Evolutionary conservation across 2,888 invertebrate genomes (phyloP), one percentile per base, ranked within the genome.

Genomic region (Spodoptera littoralis): DNA sequence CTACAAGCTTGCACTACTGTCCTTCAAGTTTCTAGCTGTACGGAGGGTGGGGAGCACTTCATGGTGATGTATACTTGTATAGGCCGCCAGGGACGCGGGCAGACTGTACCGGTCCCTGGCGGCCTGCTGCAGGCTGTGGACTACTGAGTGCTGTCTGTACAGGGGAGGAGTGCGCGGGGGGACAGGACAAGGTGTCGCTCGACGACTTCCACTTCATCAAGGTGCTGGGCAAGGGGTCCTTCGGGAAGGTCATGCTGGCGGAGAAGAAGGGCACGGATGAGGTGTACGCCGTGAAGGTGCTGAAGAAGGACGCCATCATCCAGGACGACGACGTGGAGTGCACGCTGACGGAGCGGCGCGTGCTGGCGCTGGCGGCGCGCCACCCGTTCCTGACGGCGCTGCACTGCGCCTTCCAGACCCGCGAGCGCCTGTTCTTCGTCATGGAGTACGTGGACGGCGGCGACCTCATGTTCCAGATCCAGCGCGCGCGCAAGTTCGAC

Each of bases 371-470:
- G 86, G 98, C 99, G n/a, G 99, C 99, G 70, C 97, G 97, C 75
- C 99, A 99, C 95, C 99, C 99, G 61, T 99, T 99, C 95, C 96
- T 99, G 73, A 99, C 99, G 73, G 99, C 99, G 83, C 96, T 99
- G 84, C 98, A 98, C 95, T 98, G 97, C 87, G 99, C 98, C 95
- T 99, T 99, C 96, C 99, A 99, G 95, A 99, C 99, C 61, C 96
- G 97, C 93, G 99, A 99, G 90, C 97, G 98, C 11, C 95, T 99
- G 77, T 99, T 99, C 96, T 99, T 99, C 95, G 99, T 99, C 76
- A 99, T 99, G 99, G 99, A 99, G 95, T 99, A 99, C 93, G 99
- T 99, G 58, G 89, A 99, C 93, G 99, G 99, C 79, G 99, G 99
- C 81, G 99, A 98, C 95, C 96, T 99, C 83, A 99, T 99, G 99